phyloP scores from a whole-genome alignment of 2,888 invertebrate species.

The Sclerodermus sp. region DNA sequence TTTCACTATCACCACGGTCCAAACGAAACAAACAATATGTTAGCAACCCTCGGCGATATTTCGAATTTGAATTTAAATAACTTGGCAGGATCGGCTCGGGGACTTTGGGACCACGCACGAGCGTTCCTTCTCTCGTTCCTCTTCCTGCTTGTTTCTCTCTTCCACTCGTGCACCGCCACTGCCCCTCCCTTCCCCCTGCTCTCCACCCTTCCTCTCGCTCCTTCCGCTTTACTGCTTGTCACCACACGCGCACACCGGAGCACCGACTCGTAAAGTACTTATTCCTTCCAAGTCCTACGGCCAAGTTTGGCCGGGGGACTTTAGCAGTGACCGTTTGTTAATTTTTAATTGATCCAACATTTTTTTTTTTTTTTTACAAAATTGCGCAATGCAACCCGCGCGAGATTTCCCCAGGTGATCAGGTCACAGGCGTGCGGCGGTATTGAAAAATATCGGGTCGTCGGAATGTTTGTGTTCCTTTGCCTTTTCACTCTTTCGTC shows the following conservation, averaged over 20 bases:
- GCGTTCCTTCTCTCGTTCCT: slow-evolving; percentile 42
- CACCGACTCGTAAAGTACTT: neutral
- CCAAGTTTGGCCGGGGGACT: neutral
- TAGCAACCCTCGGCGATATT: slow-evolving; percentile 58
- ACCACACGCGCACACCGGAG: neutral
- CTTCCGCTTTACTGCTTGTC: slow-evolving; percentile 6
- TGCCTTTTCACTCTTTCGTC: slow-evolving; percentile 12
- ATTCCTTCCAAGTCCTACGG: slow-evolving; percentile 16
- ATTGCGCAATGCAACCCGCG: slow-evolving; percentile 31
- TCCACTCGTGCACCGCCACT: slow-evolving; percentile 6
- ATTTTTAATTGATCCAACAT: slow-evolving; percentile 52
- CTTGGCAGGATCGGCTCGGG: slow-evolving; percentile 58
- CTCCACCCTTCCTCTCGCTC: slow-evolving; percentile 18
- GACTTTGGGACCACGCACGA: slow-evolving; percentile 56
- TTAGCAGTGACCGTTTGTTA: slow-evolving; percentile 31
- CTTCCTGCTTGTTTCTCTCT: slow-evolving; percentile 5
- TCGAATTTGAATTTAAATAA: slow-evolving; percentile 59
- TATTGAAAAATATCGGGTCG: slow-evolving; percentile 51
- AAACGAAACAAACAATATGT: slow-evolving; percentile 59
- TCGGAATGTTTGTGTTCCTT: slow-evolving; percentile 39
- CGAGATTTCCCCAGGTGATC: slow-evolving; percentile 54
- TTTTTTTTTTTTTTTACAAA: slow-evolving; percentile 32
- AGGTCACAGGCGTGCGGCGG: slow-evolving; percentile 27
- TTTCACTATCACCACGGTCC: slow-evolving; percentile 35
- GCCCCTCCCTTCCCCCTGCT: slow-evolving; percentile 19